Evolutionary conservation across 1,140 invertebrate genomes (phyloP).

Genomic region (Psilanteris sp.): DNA sequence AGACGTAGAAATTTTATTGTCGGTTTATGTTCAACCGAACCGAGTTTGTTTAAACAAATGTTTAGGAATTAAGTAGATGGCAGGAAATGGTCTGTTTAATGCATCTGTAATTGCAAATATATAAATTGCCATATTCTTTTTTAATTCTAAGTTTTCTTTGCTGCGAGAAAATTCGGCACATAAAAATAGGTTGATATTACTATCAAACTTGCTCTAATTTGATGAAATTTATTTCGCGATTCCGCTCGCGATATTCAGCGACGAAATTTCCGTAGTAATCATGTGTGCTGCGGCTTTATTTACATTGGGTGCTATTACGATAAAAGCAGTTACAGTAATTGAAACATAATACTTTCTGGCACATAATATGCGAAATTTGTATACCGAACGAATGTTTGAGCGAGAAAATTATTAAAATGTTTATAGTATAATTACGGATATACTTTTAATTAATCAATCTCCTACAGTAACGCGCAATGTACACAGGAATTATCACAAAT

Average conservation of each 20-base stretch:
- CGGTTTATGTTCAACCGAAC: conserved; percentile 4
- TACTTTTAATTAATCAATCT: conserved; percentile 8
- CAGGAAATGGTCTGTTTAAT: conserved; percentile 9
- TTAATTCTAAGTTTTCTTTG: conserved; percentile 14
- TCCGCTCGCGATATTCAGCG: neutral
- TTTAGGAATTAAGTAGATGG: neutral
- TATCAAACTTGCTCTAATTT: neutral
- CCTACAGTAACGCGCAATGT: neutral
- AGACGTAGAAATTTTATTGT: conserved; percentile 5
- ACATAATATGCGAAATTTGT: neutral
- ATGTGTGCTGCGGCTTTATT: conserved; percentile 25
- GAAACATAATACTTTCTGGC: conserved; percentile 32
- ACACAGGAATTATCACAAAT: too few species aligned
- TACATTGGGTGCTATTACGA: conserved; percentile 22
- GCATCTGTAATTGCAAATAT: conserved; percentile 15
- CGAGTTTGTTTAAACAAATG: conserved; percentile 23
- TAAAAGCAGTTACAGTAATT: conserved; percentile 37
- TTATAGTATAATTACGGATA: conserved; percentile 1
- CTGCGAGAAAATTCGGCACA: neutral
- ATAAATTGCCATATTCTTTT: conserved; percentile 1
- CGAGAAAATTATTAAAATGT: conserved; percentile 4
- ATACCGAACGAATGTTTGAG: neutral
- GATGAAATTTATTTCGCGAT: conserved; percentile 18
- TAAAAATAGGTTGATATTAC: conserved; percentile 5
- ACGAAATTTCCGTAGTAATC: conserved; percentile 24